Conservation (phyloP, 64 coral and sea anemone species). For the Montipora capricornis region DNA sequence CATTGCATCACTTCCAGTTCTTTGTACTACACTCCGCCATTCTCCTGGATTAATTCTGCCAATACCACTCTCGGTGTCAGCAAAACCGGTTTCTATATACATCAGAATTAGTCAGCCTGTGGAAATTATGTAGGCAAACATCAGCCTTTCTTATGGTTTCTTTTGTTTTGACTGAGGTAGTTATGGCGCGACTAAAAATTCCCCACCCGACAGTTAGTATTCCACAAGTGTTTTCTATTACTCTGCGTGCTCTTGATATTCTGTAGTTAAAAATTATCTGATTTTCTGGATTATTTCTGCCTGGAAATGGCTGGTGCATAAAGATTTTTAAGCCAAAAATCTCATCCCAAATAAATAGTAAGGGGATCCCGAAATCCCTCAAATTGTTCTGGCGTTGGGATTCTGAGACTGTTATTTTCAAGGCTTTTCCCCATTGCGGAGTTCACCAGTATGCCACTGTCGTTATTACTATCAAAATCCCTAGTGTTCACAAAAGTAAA, state of each 20-base stretch:
- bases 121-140: not conserved
- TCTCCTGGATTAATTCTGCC: too few relatives aligned
- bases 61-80: too few relatives aligned
- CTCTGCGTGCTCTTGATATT: constrained; percentile 37
- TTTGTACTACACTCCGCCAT: too few relatives aligned
- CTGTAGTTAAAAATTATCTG: constrained; percentile 36
- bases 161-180: constrained; percentile 62
- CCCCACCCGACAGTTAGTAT: constrained; percentile 38
- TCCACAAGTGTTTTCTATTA: constrained; percentile 49
- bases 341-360: constrained; percentile 52
- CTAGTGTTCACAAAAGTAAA: too few relatives aligned
- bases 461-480: constrained; percentile 16
- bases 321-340: not conserved
- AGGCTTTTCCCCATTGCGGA: constrained; percentile 29
- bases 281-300: too few relatives aligned
- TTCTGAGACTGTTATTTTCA: constrained; percentile 46
- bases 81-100: too few relatives aligned
- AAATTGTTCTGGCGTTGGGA: constrained; percentile 35
- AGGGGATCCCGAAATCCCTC: constrained; percentile 45
- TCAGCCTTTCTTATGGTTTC: constrained; percentile 58
- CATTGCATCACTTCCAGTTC: too few relatives aligned
- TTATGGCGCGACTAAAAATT: constrained; percentile 49
- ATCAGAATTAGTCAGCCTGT: too few relatives aligned
- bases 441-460: constrained; percentile 54
- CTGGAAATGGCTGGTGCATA: too few relatives aligned